These are phyloP conservation scores for Helobdella robusta DNA, from an alignment of 2,888 invertebrate species.

Conservation along the genomic window DNA sequence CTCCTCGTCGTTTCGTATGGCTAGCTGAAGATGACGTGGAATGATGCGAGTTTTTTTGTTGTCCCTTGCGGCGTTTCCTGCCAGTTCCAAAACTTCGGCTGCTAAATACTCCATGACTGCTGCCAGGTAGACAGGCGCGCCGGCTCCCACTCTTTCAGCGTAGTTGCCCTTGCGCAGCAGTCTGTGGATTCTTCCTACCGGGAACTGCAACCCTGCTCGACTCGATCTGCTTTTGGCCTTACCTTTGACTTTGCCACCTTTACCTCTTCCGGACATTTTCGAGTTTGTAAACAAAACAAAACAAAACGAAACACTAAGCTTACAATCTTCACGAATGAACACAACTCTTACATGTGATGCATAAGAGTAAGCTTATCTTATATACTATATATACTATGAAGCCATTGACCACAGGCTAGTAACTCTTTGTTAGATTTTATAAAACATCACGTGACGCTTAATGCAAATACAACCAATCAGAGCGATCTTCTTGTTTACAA, in stretches of 20 bases:
- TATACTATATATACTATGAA: no score
- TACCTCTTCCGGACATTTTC: conserved; percentile 51
- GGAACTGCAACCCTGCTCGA: conserved; percentile 50
- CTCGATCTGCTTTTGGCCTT: conserved; percentile 48
- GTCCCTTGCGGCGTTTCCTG: conserved; percentile 50
- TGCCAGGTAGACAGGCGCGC: conserved; percentile 50
- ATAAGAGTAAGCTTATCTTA: no score
- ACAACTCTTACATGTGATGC: no score
- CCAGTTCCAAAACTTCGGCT: conserved; percentile 56
- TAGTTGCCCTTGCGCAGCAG: conserved; percentile 49
- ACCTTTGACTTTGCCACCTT: conserved; percentile 49
- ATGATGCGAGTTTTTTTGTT: conserved; percentile 62
- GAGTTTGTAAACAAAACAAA: no score
- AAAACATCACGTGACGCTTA: no score
- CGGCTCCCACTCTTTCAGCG: conserved; percentile 50
- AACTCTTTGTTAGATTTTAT: no score
- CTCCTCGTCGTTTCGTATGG: conserved; percentile 71
- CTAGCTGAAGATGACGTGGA: conserved; percentile 66
- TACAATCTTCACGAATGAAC: no score
- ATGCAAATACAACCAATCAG: no score
- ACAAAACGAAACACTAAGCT: no score
- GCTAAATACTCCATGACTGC: conserved; percentile 53
- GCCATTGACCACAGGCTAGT: no score
- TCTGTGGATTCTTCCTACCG: conserved; percentile 50
- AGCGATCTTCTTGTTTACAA: no score